A percentile compares a stretch with the other conserved stretches of the same genome.
Evolutionary conservation across 2,113 vertebrate genomes (phyloP).

Genomic region (Brachypteracias leptosomus): DNA sequence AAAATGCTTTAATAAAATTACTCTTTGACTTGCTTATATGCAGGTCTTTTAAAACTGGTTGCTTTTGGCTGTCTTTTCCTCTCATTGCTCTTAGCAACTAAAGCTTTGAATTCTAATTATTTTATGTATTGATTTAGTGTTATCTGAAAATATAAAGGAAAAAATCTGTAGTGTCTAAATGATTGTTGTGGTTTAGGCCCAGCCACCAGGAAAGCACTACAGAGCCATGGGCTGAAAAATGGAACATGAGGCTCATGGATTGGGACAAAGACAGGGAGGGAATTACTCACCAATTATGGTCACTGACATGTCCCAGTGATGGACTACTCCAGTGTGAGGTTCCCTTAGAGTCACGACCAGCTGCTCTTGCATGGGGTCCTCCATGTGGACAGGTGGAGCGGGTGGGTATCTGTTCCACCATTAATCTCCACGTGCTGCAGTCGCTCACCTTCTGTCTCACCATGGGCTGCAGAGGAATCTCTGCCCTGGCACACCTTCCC

Average conservation of each 20-base stretch:
- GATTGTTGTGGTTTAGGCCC: neutral
- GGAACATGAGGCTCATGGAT: neutral
- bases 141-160: neutral
- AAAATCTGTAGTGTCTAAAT: neutral
- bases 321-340: neutral
- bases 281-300: neutral
- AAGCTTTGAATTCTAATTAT: neutral
- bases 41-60: neutral
- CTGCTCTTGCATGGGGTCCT: neutral
- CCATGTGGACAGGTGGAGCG: too few species aligned
- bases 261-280: neutral
- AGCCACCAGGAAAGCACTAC: neutral
- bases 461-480: neutral
- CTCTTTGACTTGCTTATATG: neutral
- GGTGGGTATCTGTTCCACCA: neutral
- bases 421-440: neutral
- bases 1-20: slow-evolving; percentile 17
- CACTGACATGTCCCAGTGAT: neutral
- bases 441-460: neutral
- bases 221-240: neutral
- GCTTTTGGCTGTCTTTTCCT: neutral
- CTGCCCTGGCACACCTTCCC: neutral
- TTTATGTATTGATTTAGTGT: neutral
- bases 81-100: neutral
- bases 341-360: neutral